phyloP scores from a whole-genome alignment of 2,113 vertebrate species.

The Brachypteracias leptosomus region DNA sequence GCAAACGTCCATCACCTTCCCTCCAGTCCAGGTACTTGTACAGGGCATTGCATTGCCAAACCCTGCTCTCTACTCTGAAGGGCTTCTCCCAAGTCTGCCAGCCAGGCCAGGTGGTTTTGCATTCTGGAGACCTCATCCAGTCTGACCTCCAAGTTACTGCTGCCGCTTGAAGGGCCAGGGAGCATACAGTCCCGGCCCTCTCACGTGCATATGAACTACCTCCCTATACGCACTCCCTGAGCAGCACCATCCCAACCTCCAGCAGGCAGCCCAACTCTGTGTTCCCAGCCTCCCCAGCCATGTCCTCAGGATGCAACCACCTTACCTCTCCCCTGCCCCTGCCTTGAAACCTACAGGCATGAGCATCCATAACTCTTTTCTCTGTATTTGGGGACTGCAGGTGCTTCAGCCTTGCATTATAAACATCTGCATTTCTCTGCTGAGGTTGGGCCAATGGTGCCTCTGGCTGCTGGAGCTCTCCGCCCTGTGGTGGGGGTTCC shows the following conservation, averaged over 20 bases:
- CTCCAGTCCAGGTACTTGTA: neutral
- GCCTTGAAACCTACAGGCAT: no score
- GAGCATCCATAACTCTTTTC: neutral
- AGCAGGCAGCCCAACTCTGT: neutral
- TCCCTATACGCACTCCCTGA: fast-evolving
- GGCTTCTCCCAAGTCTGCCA: neutral
- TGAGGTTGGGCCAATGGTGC: neutral
- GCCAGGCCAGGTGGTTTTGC: neutral
- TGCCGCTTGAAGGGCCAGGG: neutral
- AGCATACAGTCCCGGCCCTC: neutral
- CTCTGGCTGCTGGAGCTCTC: neutral
- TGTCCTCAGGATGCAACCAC: neutral
- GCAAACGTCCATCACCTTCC: neutral
- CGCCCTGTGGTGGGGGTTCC: fast-evolving
- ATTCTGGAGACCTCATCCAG: neutral
- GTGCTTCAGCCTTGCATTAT: neutral
- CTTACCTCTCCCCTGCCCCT: neutral
- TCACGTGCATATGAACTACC: fast-evolving
- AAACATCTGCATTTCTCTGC: neutral
- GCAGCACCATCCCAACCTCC: neutral
- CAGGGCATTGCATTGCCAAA: neutral
- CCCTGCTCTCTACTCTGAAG: neutral
- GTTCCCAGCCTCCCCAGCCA: neutral
- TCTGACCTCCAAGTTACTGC: neutral
- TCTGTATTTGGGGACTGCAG: neutral